phyloP scores from a whole-genome alignment of 2,888 invertebrate species.

The Craniophora ligustri region DNA sequence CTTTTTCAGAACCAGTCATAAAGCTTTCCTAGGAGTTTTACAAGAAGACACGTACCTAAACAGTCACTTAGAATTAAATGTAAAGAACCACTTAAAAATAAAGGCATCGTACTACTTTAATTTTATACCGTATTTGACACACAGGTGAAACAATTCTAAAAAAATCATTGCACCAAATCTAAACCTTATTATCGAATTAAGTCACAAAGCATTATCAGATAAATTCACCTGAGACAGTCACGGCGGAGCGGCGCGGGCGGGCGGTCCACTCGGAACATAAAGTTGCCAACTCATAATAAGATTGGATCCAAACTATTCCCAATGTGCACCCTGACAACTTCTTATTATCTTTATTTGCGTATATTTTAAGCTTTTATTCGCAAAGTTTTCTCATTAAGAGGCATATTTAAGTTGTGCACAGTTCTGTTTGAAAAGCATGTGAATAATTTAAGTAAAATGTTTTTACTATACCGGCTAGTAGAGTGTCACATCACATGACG shows the following conservation, averaged over 20 bases:
- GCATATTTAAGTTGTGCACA: conserved; percentile 21
- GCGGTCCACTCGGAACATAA: conserved; percentile 53
- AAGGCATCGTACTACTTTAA: no score
- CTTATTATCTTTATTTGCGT: conserved; percentile 37
- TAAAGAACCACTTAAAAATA: no score
- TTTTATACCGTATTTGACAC: not conserved
- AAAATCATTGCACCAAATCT: conserved; percentile 13
- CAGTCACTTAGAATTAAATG: no score
- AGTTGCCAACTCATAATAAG: conserved; percentile 68
- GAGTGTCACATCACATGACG: conserved; percentile 13
- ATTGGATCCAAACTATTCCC: conserved; percentile 60
- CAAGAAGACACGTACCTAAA: no score
- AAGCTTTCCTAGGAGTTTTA: no score
- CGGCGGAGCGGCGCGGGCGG: conserved; percentile 49
- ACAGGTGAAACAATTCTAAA: conserved; percentile 5
- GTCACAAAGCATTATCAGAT: conserved; percentile 56
- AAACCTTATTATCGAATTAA: conserved; percentile 47
- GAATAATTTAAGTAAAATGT: conserved; percentile 32
- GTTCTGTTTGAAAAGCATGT: conserved; percentile 20
- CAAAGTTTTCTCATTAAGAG: conserved; percentile 40
- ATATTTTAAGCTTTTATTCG: conserved; percentile 29
- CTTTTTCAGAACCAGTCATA: no score
- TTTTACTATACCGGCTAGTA: conserved; percentile 7
- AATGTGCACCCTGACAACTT: conserved; percentile 39
- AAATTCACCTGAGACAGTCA: conserved; percentile 55